These are phyloP conservation scores for Philopedon plagiatum DNA, from an alignment of 2,888 invertebrate species.

Conservation along the genomic window DNA sequence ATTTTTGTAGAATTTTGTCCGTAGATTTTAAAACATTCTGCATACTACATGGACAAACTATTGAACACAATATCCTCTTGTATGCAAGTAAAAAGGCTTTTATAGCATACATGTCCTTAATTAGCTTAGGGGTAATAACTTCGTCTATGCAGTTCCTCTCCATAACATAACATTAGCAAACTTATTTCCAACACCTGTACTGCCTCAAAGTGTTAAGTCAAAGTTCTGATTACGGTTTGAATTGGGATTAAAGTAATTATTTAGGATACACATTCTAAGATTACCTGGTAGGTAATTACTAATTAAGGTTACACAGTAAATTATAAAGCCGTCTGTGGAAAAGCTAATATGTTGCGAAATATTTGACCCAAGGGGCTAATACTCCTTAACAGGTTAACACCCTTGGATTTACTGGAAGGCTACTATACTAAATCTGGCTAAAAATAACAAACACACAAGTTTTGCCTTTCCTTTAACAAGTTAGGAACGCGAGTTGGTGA, in stretches of 20 bases:
- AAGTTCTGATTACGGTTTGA: slow-evolving; percentile 7
- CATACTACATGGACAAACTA: too few relatives aligned
- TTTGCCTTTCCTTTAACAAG: too few relatives aligned
- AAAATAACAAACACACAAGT: too few relatives aligned
- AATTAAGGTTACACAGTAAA: not conserved
- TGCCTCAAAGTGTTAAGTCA: not conserved
- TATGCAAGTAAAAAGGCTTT: too few relatives aligned
- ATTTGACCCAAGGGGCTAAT: not conserved
- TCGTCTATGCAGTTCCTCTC: not conserved
- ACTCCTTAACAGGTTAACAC: not conserved
- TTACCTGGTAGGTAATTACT: not conserved
- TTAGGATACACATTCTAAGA: not conserved
- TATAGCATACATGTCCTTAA: not conserved
- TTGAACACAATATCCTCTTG: too few relatives aligned
- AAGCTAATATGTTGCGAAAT: not conserved
- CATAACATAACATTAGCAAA: not conserved
- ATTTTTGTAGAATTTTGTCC: too few relatives aligned
- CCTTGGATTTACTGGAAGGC: too few relatives aligned
- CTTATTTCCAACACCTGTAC: not conserved
- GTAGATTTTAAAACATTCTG: too few relatives aligned
- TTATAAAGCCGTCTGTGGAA: not conserved
- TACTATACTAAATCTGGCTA: too few relatives aligned
- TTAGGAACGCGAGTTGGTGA: too few relatives aligned
- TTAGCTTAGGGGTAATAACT: not conserved
- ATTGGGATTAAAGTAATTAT: slow-evolving; percentile 1